Conservation (phyloP, 2,888 invertebrate genomes). For the Cheilosia scutellata region DNA sequence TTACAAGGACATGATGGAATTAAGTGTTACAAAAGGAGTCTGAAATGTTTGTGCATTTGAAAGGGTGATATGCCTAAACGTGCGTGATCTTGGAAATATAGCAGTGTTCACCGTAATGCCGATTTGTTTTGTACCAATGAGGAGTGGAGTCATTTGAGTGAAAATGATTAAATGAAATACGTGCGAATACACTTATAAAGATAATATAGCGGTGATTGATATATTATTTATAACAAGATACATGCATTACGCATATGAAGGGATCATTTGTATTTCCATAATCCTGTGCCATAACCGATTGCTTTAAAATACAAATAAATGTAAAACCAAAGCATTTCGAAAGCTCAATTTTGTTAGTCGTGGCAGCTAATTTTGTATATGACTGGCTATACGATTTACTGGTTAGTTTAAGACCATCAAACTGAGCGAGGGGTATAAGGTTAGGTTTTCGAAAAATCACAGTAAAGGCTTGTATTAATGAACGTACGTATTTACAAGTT, state of each 20-base stretch:
- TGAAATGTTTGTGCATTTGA: conserved; percentile 4
- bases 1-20: conserved; percentile 70
- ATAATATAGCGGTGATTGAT: conserved; percentile 18
- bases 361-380: too few species aligned
- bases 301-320: not conserved
- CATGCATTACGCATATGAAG: too few species aligned
- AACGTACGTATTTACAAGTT: too few species aligned
- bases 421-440: too few species aligned
- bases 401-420: too few species aligned
- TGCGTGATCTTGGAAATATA: conserved; percentile 6
- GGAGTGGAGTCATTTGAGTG: conserved; percentile 8
- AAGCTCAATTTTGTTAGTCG: too few species aligned
- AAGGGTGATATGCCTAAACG: conserved; percentile 34
- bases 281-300: not conserved
- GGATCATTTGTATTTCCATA: not conserved
- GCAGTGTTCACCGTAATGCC: not conserved
- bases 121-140: not conserved
- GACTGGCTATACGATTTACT: too few species aligned
- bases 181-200: conserved; percentile 59
- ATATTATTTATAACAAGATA: not conserved
- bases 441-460: too few species aligned
- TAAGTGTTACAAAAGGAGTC: conserved; percentile 34
- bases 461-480: too few species aligned
- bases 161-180: conserved; percentile 58
- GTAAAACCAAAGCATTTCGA: too few species aligned